Evolutionary conservation across 2,888 invertebrate species (phyloP).

Genomic region (Hylaea fasciaria): DNA sequence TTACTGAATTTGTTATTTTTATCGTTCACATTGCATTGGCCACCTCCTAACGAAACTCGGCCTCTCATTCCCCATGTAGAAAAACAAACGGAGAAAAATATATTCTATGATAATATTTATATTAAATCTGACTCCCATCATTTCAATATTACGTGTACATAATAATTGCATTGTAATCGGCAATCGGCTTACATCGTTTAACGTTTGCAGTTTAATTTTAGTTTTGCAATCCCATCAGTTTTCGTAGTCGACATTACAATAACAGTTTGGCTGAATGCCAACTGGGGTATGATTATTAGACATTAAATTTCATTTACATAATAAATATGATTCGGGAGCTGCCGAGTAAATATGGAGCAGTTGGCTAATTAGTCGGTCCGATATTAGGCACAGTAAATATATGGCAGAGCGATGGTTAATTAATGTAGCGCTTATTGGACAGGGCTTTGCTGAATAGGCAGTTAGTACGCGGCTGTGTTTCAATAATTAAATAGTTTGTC

Average conservation of each 20-base stretch:
- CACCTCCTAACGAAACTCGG: too few species aligned
- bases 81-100: too few species aligned
- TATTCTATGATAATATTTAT: too few species aligned
- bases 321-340: slow-evolving; percentile 16
- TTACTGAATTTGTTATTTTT: too few species aligned
- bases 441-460: too few species aligned
- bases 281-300: slow-evolving; percentile 28
- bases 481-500: too few species aligned
- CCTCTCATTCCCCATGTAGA: too few species aligned
- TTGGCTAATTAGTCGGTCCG: background rate
- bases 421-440: background rate
- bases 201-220: background rate
- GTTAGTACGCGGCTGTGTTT: too few species aligned
- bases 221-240: slow-evolving; percentile 3
- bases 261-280: slow-evolving; percentile 30
- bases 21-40: too few species aligned
- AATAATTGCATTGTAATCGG: background rate
- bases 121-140: background rate
- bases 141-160: background rate
- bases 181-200: background rate
- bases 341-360: slow-evolving; percentile 2
- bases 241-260: slow-evolving; percentile 17
- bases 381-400: background rate
- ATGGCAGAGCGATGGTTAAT: background rate
- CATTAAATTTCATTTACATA: slow-evolving; percentile 30